phyloP scores from a whole-genome alignment of 2,113 vertebrate species.

The Plecturocebus donacophilus region DNA sequence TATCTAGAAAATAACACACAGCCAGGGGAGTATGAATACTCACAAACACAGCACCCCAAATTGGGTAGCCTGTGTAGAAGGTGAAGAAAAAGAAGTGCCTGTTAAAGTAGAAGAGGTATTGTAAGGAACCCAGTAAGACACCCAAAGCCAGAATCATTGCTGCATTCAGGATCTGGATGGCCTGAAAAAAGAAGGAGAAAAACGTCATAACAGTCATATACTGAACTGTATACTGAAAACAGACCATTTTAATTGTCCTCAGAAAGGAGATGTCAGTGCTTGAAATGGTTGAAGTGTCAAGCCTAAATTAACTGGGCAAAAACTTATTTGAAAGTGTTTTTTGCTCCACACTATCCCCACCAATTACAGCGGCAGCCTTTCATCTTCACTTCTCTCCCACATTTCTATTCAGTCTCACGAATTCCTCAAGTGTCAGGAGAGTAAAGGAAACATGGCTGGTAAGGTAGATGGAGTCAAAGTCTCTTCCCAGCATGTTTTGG shows the following conservation, averaged over 20 bases:
- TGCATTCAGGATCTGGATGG: conserved; percentile 27
- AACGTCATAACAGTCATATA: not conserved
- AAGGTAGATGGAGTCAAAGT: not conserved
- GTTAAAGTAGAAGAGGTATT: fast-evolving
- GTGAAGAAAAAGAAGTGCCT: not conserved
- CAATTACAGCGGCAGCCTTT: fast-evolving
- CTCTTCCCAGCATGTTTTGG: not conserved
- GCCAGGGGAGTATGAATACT: not conserved
- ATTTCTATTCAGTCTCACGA: not conserved
- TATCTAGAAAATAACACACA: not conserved
- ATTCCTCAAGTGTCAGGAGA: not conserved
- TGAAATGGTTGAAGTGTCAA: not conserved
- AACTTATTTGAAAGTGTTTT: not conserved
- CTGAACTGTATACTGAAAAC: not conserved
- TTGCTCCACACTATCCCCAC: fast-evolving
- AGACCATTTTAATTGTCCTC: not conserved
- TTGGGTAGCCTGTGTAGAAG: not conserved
- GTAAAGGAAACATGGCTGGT: not conserved
- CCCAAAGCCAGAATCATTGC: conserved; percentile 24
- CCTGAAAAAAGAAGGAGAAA: not conserved
- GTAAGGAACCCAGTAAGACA: not conserved
- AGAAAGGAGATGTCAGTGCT: not conserved
- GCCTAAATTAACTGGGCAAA: not conserved
- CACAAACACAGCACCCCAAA: not conserved
- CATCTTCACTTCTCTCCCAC: not conserved